phyloP scores from a whole-genome alignment of 1,140 invertebrate genomes.

The Hetaerina americana region DNA sequence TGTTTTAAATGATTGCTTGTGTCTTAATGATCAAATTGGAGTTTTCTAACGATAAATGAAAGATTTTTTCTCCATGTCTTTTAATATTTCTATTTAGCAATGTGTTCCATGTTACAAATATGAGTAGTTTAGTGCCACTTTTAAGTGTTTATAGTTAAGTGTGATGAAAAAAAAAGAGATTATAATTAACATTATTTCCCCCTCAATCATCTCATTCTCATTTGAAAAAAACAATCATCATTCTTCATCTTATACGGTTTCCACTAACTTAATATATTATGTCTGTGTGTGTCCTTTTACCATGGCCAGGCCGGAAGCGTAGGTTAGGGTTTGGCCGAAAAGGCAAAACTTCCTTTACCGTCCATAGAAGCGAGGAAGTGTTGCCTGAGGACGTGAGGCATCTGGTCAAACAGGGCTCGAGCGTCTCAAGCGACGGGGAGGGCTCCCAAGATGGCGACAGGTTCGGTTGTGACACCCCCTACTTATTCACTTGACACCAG shows the following conservation, averaged over 20 bases:
- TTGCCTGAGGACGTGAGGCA: conserved; percentile 70
- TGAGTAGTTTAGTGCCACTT: not conserved
- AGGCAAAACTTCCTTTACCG: conserved; percentile 86
- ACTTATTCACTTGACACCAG: not conserved
- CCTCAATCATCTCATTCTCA: not conserved
- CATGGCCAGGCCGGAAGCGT: conserved; percentile 68
- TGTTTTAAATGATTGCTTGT: not conserved
- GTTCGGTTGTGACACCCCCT: conserved; percentile 32
- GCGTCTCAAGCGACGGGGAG: conserved; percentile 84
- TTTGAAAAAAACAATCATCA: not conserved
- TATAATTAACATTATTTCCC: not conserved
- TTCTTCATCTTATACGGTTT: not conserved
- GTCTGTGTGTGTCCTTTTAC: conserved; percentile 2
- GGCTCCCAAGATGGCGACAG: conserved; percentile 68
- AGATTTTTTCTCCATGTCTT: not conserved
- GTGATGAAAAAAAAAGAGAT: not conserved
- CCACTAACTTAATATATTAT: conserved; percentile 1
- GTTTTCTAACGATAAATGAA: not conserved
- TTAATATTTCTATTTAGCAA: conserved; percentile 1
- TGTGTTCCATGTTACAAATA: not conserved
- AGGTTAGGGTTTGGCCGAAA: conserved; percentile 89
- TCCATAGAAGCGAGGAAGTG: conserved; percentile 90
- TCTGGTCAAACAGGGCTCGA: conserved; percentile 65
- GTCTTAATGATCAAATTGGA: not conserved
- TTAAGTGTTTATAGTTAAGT: conserved; percentile 1